Evolutionary conservation across 2,797 vertebrate species (phyloP).

Genomic region (Gorsachius magnificus): DNA sequence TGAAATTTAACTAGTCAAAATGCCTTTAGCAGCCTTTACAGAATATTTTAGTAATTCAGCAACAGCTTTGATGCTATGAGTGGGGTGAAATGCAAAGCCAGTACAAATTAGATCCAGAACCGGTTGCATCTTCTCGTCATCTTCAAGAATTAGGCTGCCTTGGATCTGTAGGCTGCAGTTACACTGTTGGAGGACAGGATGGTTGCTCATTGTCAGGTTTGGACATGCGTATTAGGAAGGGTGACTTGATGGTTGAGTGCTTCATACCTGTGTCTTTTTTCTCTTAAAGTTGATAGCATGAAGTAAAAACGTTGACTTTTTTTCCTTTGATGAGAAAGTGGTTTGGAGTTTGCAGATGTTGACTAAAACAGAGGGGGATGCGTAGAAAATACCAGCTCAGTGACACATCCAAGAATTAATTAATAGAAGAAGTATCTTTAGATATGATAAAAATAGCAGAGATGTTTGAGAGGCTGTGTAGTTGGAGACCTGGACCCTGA

Average conservation of each 20-base stretch:
- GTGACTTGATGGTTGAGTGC: neutral
- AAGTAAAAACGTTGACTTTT: neutral
- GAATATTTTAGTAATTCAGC: neutral
- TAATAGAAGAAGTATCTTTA: neutral
- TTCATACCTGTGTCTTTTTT: neutral
- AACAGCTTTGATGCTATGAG: neutral
- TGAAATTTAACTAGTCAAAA: conserved; percentile 1
- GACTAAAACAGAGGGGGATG: neutral
- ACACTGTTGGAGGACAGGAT: neutral
- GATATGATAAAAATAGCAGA: neutral
- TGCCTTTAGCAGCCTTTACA: neutral
- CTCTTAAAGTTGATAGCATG: neutral
- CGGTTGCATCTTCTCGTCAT: neutral
- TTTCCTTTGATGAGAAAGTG: neutral
- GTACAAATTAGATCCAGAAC: neutral
- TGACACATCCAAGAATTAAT: neutral
- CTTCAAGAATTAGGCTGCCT: neutral
- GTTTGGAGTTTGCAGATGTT: neutral
- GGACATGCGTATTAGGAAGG: neutral
- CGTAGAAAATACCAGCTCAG: neutral
- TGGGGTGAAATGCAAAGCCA: neutral
- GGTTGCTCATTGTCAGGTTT: neutral
- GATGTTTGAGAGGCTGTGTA: neutral
- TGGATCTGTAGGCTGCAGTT: neutral
- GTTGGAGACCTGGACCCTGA: neutral